Base-by-base conservation (phyloP, 2,888 invertebrate genomes). In the Polymixis lichenea region DNA sequence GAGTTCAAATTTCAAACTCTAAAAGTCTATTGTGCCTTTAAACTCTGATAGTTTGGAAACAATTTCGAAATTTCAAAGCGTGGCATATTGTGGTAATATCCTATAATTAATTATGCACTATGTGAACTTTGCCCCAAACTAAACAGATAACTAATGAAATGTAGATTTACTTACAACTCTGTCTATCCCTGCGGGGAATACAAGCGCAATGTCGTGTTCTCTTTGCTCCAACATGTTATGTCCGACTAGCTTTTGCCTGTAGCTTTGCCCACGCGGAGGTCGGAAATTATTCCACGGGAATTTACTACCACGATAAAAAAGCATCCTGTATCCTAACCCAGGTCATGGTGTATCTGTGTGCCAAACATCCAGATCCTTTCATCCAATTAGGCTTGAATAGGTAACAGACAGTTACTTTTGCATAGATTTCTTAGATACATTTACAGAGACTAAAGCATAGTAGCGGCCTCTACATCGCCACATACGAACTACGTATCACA, bases 1-100 rank as follows among this genome's bases (percentile, higher is more conserved):
- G 9, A 32, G 22, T 38, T 78, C 25, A 49, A 58, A 58, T 51
- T 64, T 80, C n/a, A 38, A 73, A 67, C 61, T 61, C 61, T 56
- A 49, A 65, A 56, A 78, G 53, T 53, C 32, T 60, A 38, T 56
- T 65, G 43, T 25, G 7, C 22, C n/a, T 51, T 70, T 17, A 38
- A 55, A 49, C 25, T 17, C 38, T 68, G 25, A 61, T 49, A 53
- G 77, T 38, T 66, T 0, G 1, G 51, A 43, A 74, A 72, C 43
- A 43, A 74, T 43, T 43, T 51, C 17, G 17, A 38, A 17, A 51
- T 73, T 28, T 13, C 9, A 22, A 38, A 58, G 17, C 32, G n/a
- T n/a, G 13, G 19, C 2, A 25, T 49, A 11, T 22, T 70, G 46
- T 25, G 5, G 22, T 0, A n/a, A 60, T 51, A 58, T 58, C 6